Evolutionary conservation across 2,888 invertebrate species (phyloP).

Genomic region (Liodrosophila aerea): DNA sequence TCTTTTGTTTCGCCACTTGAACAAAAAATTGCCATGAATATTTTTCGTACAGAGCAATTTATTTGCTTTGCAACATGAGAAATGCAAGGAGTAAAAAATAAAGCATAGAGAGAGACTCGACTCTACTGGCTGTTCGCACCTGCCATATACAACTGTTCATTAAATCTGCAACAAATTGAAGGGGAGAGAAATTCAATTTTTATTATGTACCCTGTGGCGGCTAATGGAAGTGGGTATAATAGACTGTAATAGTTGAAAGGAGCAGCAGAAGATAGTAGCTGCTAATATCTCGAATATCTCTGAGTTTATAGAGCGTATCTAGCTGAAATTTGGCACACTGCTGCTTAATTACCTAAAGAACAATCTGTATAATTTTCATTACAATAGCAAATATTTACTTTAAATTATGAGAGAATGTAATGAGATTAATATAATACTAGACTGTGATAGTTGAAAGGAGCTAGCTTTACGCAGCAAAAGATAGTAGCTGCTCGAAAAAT

Average conservation of each 20-base stretch:
- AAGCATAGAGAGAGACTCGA: not conserved
- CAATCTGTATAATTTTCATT: no score
- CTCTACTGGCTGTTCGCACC: conserved; percentile 26
- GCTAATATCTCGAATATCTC: no score
- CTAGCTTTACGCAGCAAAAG: no score
- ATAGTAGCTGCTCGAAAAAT: no score
- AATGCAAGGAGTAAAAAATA: not conserved
- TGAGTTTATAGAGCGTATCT: no score
- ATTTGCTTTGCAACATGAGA: conserved; percentile 25
- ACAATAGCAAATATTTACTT: no score
- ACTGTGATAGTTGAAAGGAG: no score
- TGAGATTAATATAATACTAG: no score
- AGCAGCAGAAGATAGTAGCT: not conserved
- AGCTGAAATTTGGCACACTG: no score
- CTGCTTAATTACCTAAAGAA: no score
- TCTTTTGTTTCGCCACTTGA: conserved; percentile 9
- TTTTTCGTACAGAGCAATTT: conserved; percentile 31
- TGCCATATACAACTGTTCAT: conserved; percentile 55
- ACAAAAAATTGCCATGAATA: conserved; percentile 26
- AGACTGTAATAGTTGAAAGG: not conserved
- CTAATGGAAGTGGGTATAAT: not conserved
- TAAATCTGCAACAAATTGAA: conserved; percentile 57
- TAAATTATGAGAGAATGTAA: no score
- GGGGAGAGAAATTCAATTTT: conserved; percentile 6
- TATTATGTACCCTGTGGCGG: not conserved